phyloP scores from a whole-genome alignment of 1,140 invertebrate species.

The Drosophila leontia region DNA sequence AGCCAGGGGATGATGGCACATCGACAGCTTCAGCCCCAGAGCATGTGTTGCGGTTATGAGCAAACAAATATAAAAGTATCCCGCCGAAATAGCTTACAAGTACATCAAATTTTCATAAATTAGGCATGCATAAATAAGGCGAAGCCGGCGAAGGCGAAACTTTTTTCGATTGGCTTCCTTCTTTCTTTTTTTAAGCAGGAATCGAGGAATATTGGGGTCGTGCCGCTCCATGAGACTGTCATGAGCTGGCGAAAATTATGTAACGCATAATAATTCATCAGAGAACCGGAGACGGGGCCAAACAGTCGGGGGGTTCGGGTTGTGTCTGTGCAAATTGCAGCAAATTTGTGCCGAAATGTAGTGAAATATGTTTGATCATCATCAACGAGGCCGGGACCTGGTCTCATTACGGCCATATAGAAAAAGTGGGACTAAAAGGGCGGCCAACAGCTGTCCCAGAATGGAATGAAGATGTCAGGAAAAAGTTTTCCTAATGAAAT shows the following conservation, averaged over 20 bases:
- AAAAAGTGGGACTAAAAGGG: slow-evolving; percentile 36
- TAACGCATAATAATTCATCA: slow-evolving; percentile 81
- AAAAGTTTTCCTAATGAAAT: slow-evolving; percentile 53
- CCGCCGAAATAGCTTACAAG: slow-evolving; percentile 81
- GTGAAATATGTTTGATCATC: slow-evolving; percentile 78
- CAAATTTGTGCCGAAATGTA: slow-evolving; percentile 69
- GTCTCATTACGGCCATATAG: slow-evolving; percentile 39
- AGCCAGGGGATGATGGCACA: slow-evolving; percentile 25
- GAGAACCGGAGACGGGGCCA: slow-evolving; percentile 10
- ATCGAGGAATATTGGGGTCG: slow-evolving; percentile 28
- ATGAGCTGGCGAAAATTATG: slow-evolving; percentile 81
- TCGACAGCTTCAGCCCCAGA: slow-evolving; percentile 44
- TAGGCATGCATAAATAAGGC: slow-evolving; percentile 81
- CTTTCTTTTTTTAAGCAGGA: slow-evolving; percentile 1
- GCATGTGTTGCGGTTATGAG: slow-evolving; percentile 80
- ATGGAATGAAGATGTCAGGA: slow-evolving; percentile 37
- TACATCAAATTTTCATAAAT: slow-evolving; percentile 84
- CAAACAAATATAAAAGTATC: slow-evolving; percentile 83
- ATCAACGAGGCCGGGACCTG: slow-evolving; percentile 35
- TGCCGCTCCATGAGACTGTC: slow-evolving; percentile 53
- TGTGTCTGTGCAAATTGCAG: slow-evolving; percentile 72
- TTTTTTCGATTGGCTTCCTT: slow-evolving; percentile 52
- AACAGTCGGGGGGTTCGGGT: slow-evolving; percentile 4
- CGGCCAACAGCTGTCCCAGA: slow-evolving; percentile 40
- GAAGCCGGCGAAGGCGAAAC: slow-evolving; percentile 43